phyloP scores from a whole-genome alignment of 2,113 vertebrate species.

The Tetraodon nigroviridis region DNA sequence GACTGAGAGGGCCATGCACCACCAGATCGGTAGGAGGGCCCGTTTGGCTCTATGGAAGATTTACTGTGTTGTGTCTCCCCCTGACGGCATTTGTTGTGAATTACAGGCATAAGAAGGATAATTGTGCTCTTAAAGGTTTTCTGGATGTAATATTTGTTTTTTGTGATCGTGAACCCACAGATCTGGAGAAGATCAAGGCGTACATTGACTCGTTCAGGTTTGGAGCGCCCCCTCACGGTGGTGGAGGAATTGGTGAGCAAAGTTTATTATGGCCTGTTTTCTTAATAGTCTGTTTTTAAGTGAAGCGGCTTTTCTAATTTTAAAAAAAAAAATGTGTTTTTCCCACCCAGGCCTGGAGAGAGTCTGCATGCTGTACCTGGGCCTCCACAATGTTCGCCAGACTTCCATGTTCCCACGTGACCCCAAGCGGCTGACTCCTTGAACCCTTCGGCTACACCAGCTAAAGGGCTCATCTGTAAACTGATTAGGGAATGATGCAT shows the following conservation, averaged over 20 bases:
- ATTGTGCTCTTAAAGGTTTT: background rate
- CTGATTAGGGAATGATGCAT: conserved; percentile 1
- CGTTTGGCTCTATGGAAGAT: background rate
- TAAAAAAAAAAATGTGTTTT: background rate
- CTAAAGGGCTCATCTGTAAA: conserved; percentile 9
- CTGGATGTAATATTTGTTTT: background rate
- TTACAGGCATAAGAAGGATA: background rate
- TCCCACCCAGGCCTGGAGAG: conserved; percentile 86
- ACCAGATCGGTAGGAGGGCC: conserved; percentile 83
- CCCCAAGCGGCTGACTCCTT: conserved; percentile 94
- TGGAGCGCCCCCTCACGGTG: conserved; percentile 93
- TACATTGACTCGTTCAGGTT: conserved; percentile 98
- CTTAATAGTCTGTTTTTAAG: background rate
- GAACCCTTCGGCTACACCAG: conserved; percentile 27
- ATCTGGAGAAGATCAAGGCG: conserved; percentile 97
- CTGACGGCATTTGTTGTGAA: conserved; percentile 6
- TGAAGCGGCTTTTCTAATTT: background rate
- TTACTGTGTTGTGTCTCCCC: conserved; percentile 36
- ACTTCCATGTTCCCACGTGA: conserved; percentile 99
- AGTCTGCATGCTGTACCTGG: conserved; percentile 96
- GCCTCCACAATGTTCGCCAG: conserved; percentile 93
- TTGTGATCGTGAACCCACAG: conserved; percentile 58
- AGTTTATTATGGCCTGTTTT: too few relatives aligned
- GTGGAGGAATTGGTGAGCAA: conserved; percentile 91
- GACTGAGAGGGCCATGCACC: conserved; percentile 88